A percentile compares a stretch with the other conserved stretches of the same genome.
phyloP scores from a whole-genome alignment of 2,797 vertebrate species.

The Molothrus aeneus region DNA sequence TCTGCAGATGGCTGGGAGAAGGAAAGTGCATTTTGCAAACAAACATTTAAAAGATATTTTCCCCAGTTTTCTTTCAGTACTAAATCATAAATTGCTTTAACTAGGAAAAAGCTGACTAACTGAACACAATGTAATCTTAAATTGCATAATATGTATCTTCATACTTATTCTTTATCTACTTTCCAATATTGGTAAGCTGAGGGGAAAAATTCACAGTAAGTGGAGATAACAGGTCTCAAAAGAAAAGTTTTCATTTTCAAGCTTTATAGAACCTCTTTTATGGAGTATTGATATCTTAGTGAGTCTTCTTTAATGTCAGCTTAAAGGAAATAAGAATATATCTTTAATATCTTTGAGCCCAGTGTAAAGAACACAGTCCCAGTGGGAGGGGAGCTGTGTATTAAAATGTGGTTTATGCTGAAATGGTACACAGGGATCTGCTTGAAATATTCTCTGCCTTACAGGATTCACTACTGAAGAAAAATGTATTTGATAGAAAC shows the following conservation, averaged over 20 bases:
- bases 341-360: not conserved
- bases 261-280: not conserved
- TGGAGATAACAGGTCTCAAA: not conserved
- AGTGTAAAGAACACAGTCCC: not conserved
- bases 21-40: not conserved
- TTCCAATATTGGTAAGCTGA: not conserved
- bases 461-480: not conserved
- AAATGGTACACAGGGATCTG: not conserved
- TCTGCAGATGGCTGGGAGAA: not conserved
- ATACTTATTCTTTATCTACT: not conserved
- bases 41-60: not conserved
- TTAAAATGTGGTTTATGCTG: not conserved
- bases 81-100: not conserved
- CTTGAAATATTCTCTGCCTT: not conserved
- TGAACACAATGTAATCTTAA: not conserved
- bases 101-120: not conserved
- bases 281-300: not conserved
- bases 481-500: not conserved
- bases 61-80: not conserved
- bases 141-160: not conserved
- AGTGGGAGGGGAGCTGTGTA: not conserved
- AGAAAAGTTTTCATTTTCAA: constrained; percentile 1
- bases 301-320: not conserved
- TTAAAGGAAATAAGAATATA: constrained; percentile 12
- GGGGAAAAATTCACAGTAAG: not conserved